These are phyloP conservation scores for Accipiter virgatus DNA, from an alignment of 2,113 vertebrate genomes.

Conservation along the genomic window DNA sequence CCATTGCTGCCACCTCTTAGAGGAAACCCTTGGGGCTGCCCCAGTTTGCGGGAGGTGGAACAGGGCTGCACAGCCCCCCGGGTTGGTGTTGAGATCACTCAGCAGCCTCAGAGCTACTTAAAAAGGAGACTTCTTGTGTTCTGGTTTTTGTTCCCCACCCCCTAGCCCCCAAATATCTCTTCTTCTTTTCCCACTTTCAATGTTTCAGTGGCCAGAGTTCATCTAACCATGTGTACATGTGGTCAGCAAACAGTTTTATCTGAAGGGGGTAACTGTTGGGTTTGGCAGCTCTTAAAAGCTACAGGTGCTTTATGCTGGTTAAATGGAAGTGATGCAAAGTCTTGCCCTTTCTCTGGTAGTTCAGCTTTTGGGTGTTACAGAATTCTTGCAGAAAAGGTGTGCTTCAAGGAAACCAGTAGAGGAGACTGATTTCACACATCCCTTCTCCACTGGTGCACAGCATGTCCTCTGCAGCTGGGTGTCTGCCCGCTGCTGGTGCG, in stretches of 20 bases:
- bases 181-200: background rate
- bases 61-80: too few relatives aligned
- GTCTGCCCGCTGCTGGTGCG: accelerated
- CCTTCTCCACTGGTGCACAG: background rate
- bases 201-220: background rate
- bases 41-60: background rate
- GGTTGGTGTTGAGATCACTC: background rate
- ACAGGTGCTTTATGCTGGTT: background rate
- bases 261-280: background rate
- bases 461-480: background rate
- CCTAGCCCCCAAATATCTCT: background rate
- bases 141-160: background rate
- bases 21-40: background rate
- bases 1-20: background rate
- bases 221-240: background rate
- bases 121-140: background rate
- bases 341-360: background rate
- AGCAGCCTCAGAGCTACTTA: background rate
- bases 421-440: background rate
- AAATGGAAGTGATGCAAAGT: background rate
- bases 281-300: background rate
- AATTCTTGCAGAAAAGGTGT: background rate
- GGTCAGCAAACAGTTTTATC: background rate
- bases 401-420: background rate
- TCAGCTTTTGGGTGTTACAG: background rate